A percentile compares a stretch with the other conserved stretches of the same genome.
Conservation (phyloP, 2,797 vertebrate genomes). For the Vultur gryphus region DNA sequence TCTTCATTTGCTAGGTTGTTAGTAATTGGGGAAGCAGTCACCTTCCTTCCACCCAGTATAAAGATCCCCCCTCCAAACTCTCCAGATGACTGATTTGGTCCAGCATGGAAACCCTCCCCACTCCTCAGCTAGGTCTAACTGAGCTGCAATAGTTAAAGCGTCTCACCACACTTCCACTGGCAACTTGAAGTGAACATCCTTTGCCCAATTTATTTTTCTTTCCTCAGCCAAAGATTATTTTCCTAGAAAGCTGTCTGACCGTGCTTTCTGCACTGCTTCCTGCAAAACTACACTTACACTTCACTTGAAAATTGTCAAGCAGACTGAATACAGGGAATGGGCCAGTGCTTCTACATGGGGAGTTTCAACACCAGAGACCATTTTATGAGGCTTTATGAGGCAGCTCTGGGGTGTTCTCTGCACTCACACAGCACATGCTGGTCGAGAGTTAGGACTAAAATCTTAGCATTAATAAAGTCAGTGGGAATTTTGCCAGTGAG, state of each 20-base stretch:
- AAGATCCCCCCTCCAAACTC: neutral
- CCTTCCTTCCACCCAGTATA: neutral
- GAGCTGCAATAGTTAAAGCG: neutral
- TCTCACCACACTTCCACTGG: neutral
- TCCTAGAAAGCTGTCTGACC: slow-evolving; percentile 38
- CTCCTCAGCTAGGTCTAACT: neutral
- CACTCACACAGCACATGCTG: neutral
- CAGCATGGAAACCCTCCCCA: neutral
- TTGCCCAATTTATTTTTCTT: slow-evolving; percentile 24
- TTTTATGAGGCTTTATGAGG: neutral
- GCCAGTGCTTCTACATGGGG: neutral
- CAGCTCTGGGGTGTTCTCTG: neutral
- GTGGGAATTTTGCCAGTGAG: neutral
- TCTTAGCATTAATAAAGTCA: neutral
- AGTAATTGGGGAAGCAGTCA: neutral
- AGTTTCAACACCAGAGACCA: neutral
- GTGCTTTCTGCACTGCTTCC: neutral
- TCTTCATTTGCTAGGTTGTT: neutral
- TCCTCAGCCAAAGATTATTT: slow-evolving; percentile 13
- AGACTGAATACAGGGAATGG: neutral
- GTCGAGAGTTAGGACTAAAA: neutral
- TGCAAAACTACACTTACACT: neutral
- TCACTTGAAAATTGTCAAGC: neutral
- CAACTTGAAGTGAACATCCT: neutral
- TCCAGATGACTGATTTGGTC: neutral